phyloP scores from a whole-genome alignment of 2,888 invertebrate species.

The Chloroclystis v-ata region DNA sequence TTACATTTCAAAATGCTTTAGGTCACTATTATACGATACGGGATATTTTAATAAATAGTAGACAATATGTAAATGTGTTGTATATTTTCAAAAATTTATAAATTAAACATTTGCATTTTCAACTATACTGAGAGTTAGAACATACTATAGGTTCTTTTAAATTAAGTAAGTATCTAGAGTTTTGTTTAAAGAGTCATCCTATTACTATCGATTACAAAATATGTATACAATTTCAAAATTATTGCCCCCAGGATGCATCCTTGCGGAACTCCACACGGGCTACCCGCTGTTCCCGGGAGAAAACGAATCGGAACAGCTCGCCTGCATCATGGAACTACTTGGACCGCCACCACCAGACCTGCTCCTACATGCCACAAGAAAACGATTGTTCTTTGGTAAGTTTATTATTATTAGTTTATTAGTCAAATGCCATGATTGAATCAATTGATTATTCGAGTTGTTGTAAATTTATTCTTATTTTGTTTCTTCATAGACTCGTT shows the following conservation, averaged over 20 bases:
- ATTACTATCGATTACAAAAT: neutral
- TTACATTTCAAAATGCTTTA: too few species aligned
- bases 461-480: too few species aligned
- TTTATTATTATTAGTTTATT: neutral
- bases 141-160: too few species aligned
- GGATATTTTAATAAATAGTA: too few species aligned
- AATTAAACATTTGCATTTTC: too few species aligned
- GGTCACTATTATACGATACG: too few species aligned
- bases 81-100: too few species aligned
- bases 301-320: conserved; percentile 97
- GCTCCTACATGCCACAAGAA: conserved; percentile 89
- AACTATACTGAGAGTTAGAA: too few species aligned
- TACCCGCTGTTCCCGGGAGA: conserved; percentile 97
- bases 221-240: neutral
- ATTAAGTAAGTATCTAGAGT: too few species aligned
- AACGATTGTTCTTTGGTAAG: conserved; percentile 90
- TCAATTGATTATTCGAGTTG: neutral
- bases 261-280: conserved; percentile 97
- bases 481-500: too few species aligned
- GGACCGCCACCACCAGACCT: conserved; percentile 93
- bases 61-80: too few species aligned
- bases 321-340: conserved; percentile 97
- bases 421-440: conserved; percentile 5
- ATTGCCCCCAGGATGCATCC: conserved; percentile 86
- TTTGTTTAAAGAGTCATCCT: too few species aligned